These are phyloP conservation scores for Nymphalis c-album DNA, from an alignment of 2,888 invertebrate species.

Conservation along the genomic window DNA sequence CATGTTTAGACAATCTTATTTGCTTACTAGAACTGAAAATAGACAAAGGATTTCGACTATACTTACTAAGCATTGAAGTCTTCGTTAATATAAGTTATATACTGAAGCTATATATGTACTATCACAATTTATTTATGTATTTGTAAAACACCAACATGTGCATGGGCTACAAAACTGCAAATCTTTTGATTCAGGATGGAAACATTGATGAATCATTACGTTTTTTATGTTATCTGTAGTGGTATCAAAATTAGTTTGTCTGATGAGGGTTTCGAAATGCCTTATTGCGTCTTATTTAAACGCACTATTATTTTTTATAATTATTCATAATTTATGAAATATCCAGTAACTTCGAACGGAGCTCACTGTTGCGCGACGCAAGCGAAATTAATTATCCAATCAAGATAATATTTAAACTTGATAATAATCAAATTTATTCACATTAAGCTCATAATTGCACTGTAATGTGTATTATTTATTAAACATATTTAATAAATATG, in stretches of 20 bases:
- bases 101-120: too few species aligned
- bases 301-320: constrained; percentile 3
- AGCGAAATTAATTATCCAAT: constrained; percentile 37
- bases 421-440: constrained; percentile 41
- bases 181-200: too few species aligned
- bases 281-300: background rate
- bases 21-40: too few species aligned
- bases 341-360: constrained; percentile 21
- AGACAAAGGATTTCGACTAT: too few species aligned
- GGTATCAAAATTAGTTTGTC: background rate
- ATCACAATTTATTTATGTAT: too few species aligned
- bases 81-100: too few species aligned
- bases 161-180: too few species aligned
- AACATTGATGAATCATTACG: too few species aligned
- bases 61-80: too few species aligned
- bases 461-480: constrained; percentile 35
- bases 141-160: too few species aligned
- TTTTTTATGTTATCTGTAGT: too few species aligned
- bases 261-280: background rate
- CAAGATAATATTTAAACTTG: constrained; percentile 37
- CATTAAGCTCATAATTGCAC: constrained; percentile 32
- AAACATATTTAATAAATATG: constrained; percentile 30
- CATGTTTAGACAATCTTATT: too few species aligned
- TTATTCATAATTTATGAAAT: constrained; percentile 15
- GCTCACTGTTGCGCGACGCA: constrained; percentile 31